These are phyloP conservation scores for Podiceps cristatus DNA, from an alignment of 2,113 vertebrate genomes.

Conservation along the genomic window DNA sequence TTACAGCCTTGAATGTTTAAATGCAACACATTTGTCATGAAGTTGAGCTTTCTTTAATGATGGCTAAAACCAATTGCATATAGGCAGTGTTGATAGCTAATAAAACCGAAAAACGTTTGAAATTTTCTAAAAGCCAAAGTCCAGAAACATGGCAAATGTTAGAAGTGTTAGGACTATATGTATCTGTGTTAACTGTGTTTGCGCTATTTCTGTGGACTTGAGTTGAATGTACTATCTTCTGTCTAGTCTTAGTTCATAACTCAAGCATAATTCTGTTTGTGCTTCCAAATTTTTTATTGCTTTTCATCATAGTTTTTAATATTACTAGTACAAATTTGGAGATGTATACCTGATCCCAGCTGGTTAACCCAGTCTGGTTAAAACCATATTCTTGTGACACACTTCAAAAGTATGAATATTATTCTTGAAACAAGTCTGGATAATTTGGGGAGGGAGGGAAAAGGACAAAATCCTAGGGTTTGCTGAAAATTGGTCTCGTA, in stretches of 20 bases:
- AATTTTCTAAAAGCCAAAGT: background rate
- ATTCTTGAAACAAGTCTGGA: background rate
- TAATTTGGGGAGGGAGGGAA: background rate
- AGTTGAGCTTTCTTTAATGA: background rate
- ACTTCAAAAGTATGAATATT: background rate
- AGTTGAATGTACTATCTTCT: background rate
- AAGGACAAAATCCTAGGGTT: background rate
- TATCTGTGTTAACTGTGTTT: background rate
- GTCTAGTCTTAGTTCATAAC: background rate
- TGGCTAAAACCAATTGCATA: background rate
- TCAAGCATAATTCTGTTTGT: background rate
- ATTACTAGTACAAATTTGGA: background rate
- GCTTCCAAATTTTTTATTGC: background rate
- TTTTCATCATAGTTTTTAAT: background rate
- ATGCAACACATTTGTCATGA: background rate
- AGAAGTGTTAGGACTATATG: accelerated
- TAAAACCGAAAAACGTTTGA: background rate
- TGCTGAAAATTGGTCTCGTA: background rate
- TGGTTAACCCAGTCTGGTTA: background rate
- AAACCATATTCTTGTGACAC: background rate
- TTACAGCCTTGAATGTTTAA: background rate
- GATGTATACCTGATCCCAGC: background rate
- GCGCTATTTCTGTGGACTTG: background rate
- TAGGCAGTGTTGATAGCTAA: background rate
- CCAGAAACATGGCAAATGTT: background rate